Base-by-base conservation (phyloP, 2,113 vertebrate species). In the Anser brachyrhynchus region DNA sequence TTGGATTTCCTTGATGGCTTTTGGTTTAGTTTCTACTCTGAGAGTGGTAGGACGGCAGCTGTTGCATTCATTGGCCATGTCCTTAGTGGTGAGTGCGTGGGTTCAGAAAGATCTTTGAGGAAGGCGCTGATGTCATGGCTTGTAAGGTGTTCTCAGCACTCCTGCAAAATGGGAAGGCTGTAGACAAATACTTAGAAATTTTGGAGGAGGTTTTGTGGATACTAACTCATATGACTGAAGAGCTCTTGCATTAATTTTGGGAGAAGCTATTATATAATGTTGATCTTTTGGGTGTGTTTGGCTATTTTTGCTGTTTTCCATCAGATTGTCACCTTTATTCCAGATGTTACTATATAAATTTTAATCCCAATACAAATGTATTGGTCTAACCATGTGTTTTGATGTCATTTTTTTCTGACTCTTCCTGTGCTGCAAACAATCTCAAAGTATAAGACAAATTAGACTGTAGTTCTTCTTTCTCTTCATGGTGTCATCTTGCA, bases 81-180 rank as follows among this genome's bases (percentile, higher is more conserved):
- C 29, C 46, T 81, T 54, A 71, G 41, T 13, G 31, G 33, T 55
- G 33, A 72, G 19, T 0, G 0, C 0, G 2, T 52, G 25, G 39
- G 41, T 77, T 69, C 66, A 62, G 44, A 75, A 59, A 55, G 69
- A 31, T n/a, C 35, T 81, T 33, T 31, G 13, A 65, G 67, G 29
- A 33, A 90, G 39, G 23, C 29, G 73, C 28, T 87, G 13, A 33
- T 13, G 21, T 58, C 2, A 4, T 18, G 11, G 35, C 67, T 66
- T 70, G 9, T 20, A 44, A 57, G 11, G 33, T 9, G 55, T 17
- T 81, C 55, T 52, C 41, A 58, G 20, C 67, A 61, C 33, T 86
- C 37, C 43, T 64, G 46, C 28, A 70, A 72, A 67, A 66, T 23
- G 12, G 22, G 54, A 83, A 44, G 10, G 22, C 15, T 1, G 2